Base-by-base conservation (phyloP, 2,888 invertebrate genomes). In the Gryllus longicercus region DNA sequence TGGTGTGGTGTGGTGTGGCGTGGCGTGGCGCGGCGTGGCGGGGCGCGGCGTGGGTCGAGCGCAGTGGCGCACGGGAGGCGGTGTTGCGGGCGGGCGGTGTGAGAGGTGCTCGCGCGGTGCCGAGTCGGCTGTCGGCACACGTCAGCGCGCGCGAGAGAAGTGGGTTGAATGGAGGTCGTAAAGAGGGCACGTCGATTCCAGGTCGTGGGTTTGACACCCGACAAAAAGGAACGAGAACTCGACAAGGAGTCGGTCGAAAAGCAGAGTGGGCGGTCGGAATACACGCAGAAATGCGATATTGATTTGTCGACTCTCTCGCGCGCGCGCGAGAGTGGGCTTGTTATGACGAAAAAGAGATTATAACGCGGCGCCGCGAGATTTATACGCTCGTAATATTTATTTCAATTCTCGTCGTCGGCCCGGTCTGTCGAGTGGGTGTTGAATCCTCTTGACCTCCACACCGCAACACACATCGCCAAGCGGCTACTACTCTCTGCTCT, bases 161-260 rank as follows among this genome's bases (percentile, higher is more conserved):
- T 63, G 63, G 63, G 63, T 63, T 63, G 63, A n/a, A 63, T 63
- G n/a, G 63, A 63, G 63, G n/a, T 63, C 63, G 63, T 63, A 63
- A 63, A n/a, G n/a, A 63, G 63, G 63, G 63, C 63, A 63, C 63
- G 63, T 63, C 63, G 63, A 63, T 63, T 63, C n/a, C 63, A 63
- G 16, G n/a, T n/a, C n/a, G 63, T 63, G 63, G 63, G n/a, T 63
- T 63, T 63, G 63, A 63, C 63, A 63, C 63, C 63, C 63, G n/a
- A 63, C 63, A 14, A 63, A 63, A 63, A 63, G 63, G 63, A 63
- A 63, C 14, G 63, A 63, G n/a, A 63, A 63, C n/a, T 5, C 16
- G 63, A 63, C 63, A 14, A 18, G 38, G 63, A 63, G 63, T 14
- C 63, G 63, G 16, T 14, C 63, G n/a, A 63, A 63, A 63, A 63